Base-by-base conservation (phyloP, 1,140 invertebrate genomes). In the Uloborus diversus region DNA sequence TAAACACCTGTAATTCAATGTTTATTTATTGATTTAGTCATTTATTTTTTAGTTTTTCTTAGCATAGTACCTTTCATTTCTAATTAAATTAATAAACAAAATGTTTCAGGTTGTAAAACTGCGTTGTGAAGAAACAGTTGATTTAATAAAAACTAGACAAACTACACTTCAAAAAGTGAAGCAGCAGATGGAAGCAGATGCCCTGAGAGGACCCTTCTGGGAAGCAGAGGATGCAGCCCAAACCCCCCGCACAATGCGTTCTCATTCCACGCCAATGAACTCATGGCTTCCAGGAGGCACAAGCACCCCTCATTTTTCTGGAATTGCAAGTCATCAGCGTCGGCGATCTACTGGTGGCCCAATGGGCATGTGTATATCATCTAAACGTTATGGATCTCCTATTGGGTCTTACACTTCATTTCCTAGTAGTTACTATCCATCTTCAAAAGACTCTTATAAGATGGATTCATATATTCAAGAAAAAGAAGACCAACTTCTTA, bases 41-140 rank as follows among this genome's bases (percentile, higher is more conserved):
- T n/a, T n/a, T n/a, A n/a, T n/a, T n/a, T n/a, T n/a, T n/a, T n/a
- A n/a, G n/a, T n/a, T n/a, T n/a, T n/a, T n/a, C n/a, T n/a, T n/a
- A n/a, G 51, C 5, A 56, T 17, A 7, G 4, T n/a, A 11, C 23
- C 20, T 56, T 56, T 5, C 27, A 27, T 27, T 25, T 27, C 20
- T 47, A 4, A 7, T 47, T 4, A 9, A 17, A 17, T 68, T 7
- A 47, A 27, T 27, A 7, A 7, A 27, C 27, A 13, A 28, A 13
- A 25, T 49, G n/a, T 79, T 82, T 14, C 82, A 88, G 88, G 85
- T 89, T 68, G 89, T 89, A n/a, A 87, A 89, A 80, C 84, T 86
- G 17, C 85, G 90, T 28, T 91, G 90, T 84, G 86, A 89, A 79
- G 90, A 90, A 84, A 90, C 90, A 3, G 84, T 86, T 42, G 86